Conservation (phyloP, 35 echinoderm and acorn worm genomes). For the Apostichopus parvimensis region DNA sequence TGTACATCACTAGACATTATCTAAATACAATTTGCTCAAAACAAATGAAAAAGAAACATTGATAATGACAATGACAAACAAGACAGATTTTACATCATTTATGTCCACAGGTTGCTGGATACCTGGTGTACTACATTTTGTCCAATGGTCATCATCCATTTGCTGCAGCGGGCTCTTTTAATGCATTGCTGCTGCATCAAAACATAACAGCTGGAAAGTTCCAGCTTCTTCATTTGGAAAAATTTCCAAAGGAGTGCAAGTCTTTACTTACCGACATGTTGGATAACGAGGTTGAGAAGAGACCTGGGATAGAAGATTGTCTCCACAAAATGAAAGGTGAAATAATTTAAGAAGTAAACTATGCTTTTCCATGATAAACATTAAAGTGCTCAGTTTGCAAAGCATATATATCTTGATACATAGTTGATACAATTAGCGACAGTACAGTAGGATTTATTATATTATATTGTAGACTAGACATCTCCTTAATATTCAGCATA, state of each 20-base stretch:
- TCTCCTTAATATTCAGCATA: too few relatives aligned
- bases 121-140: too few relatives aligned
- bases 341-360: background rate
- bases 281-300: background rate
- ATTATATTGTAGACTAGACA: too few relatives aligned
- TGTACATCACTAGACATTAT: background rate
- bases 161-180: background rate
- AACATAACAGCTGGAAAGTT: background rate
- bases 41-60: background rate
- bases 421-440: too few relatives aligned
- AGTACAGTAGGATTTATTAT: too few relatives aligned
- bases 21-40: background rate
- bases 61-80: background rate
- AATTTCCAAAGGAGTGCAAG: background rate
- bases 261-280: background rate
- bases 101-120: background rate
- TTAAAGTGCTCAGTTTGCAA: background rate
- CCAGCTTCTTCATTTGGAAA: background rate
- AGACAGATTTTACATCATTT: background rate
- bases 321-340: background rate
- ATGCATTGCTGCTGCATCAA: background rate
- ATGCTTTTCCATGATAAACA: background rate
- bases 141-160: background rate
- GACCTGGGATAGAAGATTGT: background rate
- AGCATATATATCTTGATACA: background rate